These are phyloP conservation scores for Tolmerus cingulatus DNA, from an alignment of 2,888 invertebrate genomes.

Conservation along the genomic window DNA sequence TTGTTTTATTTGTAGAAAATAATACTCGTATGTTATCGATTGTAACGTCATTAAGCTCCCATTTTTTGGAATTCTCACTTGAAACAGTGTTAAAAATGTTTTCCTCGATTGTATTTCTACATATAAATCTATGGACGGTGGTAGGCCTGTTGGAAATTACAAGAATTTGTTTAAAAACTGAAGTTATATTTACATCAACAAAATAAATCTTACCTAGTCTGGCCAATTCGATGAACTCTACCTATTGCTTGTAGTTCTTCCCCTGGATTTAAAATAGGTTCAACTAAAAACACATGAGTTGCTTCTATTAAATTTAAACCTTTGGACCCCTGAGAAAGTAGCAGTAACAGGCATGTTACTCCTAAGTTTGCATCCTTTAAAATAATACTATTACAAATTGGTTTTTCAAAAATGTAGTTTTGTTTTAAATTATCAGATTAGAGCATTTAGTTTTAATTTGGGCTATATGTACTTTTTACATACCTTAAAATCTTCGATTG, in stretches of 20 bases:
- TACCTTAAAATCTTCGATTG: conserved; percentile 66
- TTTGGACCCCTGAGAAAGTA: conserved; percentile 74
- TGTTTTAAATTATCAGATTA: no score
- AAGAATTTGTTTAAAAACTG: no score
- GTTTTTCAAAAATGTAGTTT: neutral
- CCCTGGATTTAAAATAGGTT: conserved; percentile 76
- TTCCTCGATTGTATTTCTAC: conserved; percentile 75
- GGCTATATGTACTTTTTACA: neutral
- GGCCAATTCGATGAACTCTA: conserved; percentile 80
- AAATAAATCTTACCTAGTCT: conserved; percentile 67
- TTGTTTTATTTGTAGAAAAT: conserved; percentile 52
- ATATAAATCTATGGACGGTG: conserved; percentile 75
- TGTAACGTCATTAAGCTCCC: conserved; percentile 64
- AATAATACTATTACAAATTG: neutral
- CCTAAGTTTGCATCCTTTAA: conserved; percentile 59
- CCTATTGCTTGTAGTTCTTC: conserved; percentile 81
- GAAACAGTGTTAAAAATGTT: conserved; percentile 67
- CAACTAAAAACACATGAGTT: conserved; percentile 77
- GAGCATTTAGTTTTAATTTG: neutral
- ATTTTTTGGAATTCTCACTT: conserved; percentile 60
- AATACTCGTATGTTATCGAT: conserved; percentile 61
- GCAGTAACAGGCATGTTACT: conserved; percentile 72
- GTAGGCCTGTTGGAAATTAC: conserved; percentile 64
- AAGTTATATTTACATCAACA: no score
- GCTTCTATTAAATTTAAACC: conserved; percentile 83